A percentile compares a stretch with the other conserved stretches of the same genome.
phyloP scores from a whole-genome alignment of 2,797 vertebrate species.

The Eidolon dupreanum region DNA sequence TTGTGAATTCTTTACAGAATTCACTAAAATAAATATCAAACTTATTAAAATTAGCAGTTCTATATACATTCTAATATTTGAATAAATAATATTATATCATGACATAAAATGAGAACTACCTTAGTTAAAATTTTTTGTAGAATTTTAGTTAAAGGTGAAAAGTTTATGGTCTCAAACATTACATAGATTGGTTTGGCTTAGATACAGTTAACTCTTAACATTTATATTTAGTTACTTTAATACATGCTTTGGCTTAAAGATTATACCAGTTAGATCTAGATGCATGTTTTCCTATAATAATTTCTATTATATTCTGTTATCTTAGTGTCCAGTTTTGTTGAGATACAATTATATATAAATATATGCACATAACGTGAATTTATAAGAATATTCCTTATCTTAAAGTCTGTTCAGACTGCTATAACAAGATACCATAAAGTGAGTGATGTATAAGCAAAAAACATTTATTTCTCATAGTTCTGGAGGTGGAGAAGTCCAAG shows the following conservation, averaged over 20 bases:
- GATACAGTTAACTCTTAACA: neutral
- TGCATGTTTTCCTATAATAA: neutral
- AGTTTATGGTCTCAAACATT: neutral
- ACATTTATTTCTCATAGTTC: neutral
- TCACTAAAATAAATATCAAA: neutral
- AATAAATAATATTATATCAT: neutral
- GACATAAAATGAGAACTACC: neutral
- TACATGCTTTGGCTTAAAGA: neutral
- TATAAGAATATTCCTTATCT: neutral
- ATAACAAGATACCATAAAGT: neutral
- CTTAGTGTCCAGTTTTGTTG: neutral
- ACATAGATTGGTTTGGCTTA: neutral
- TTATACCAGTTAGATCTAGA: neutral
- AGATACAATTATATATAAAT: neutral
- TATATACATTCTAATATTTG: neutral
- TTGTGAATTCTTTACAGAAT: neutral
- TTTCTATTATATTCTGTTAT: neutral
- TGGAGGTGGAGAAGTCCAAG: neutral
- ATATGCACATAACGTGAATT: neutral
- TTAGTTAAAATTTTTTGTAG: neutral
- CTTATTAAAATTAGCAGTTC: neutral
- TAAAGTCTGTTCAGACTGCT: neutral
- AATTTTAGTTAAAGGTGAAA: neutral
- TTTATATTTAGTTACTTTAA: neutral
- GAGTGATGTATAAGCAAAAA: neutral